phyloP scores from a whole-genome alignment of 1,140 invertebrate species.

The Aricia agestis region DNA sequence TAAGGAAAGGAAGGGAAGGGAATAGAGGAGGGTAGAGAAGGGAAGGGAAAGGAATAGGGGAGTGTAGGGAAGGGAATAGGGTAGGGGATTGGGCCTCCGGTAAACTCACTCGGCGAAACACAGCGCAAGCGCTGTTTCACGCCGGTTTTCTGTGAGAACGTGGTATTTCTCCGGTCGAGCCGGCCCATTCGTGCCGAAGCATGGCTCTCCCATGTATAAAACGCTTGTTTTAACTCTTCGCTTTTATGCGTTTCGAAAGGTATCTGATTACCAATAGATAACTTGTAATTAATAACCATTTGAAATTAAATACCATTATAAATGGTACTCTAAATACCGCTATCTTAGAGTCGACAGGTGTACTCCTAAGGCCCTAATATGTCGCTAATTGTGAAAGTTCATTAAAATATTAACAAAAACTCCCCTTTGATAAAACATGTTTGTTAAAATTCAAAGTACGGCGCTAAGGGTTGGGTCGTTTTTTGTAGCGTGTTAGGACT shows the following conservation, averaged over 20 bases:
- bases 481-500: constrained; percentile 18
- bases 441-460: constrained; percentile 30
- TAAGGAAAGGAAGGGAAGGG: too few relatives aligned
- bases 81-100: too few relatives aligned
- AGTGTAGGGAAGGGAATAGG: too few relatives aligned
- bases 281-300: background rate
- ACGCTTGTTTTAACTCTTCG: too few relatives aligned
- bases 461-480: constrained; percentile 23
- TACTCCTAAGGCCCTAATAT: background rate
- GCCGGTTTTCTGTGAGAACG: too few relatives aligned
- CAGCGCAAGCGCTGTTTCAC: too few relatives aligned
- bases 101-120: too few relatives aligned
- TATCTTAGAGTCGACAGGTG: background rate
- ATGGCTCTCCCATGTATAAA: too few relatives aligned
- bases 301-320: background rate
- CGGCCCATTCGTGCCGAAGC: too few relatives aligned
- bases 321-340: background rate
- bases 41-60: too few relatives aligned
- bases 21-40: too few relatives aligned
- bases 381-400: background rate
- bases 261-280: background rate
- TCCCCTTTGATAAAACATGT: background rate
- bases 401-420: background rate
- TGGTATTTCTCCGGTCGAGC: too few relatives aligned
- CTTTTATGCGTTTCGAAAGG: background rate